Evolutionary conservation across 2,888 invertebrate species (phyloP), one percentile per base, ranked within the genome.

Genomic region (Drosophila fungiperda): DNA sequence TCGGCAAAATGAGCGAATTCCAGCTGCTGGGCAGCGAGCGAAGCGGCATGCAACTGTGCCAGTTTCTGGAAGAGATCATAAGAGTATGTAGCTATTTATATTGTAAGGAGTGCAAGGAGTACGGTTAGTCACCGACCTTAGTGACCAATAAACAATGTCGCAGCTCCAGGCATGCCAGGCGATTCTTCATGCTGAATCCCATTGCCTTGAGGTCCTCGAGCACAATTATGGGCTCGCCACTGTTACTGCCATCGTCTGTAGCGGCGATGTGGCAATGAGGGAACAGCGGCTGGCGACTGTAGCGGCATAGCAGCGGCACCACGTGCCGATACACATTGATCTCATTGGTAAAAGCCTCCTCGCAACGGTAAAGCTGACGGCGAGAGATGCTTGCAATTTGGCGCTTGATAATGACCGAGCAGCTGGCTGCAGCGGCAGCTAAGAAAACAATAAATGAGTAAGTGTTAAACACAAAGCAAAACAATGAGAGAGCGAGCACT

Each of bases 261-360:
- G 90, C 92, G 45, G 92, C 92, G 48, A 89, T 89, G 61, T 89
- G 84, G 70, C 93, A 93, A 20, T 87, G 83, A 4, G 93, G 92
- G 57, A 91, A 92, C 26, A 86, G 66, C 20, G 80, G 73, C 50
- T 85, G 71, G 3, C 55, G 67, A 32, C 77, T 85, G 64, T 90
- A 88, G 40, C 86, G 77, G 23, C 90, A 82, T 12, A 93, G 78
- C 48, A 91, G 55, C 0, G 93, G 92, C 11, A 92, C 90, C 50
- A 93, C 73, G 65, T 91, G 73, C 17, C 79, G 89, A 64, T 93
- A 93, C 5, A 92, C 92, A 35, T 83, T 85, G 35, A 93, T 93
- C 78, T 93, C 93, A 76, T 93, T 93, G n/a, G 71, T 68, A 61
- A 93, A 93, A 0, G 93, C 93, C 69, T 92, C 92, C 48, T 91